Evolutionary conservation across 2,113 vertebrate genomes (phyloP).

Genomic region (Tympanuchus pallidicinctus): DNA sequence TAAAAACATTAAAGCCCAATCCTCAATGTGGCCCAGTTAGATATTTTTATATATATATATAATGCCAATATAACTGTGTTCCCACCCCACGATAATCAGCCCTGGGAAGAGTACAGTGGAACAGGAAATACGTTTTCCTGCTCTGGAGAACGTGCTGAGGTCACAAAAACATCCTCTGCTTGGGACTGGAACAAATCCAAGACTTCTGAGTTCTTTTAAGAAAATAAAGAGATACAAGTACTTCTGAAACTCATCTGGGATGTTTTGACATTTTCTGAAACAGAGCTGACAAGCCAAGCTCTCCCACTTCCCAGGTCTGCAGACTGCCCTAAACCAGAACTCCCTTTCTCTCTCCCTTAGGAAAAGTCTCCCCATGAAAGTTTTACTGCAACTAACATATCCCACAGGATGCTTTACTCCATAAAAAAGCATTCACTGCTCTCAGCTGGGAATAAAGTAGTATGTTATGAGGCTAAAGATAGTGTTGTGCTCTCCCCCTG

Average conservation of each 20-base stretch:
- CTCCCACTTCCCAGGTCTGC: accelerated
- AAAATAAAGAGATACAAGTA: neutral
- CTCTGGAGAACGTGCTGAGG: neutral
- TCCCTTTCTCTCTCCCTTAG: neutral
- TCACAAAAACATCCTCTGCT: conserved; percentile 34
- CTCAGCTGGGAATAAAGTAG: conserved; percentile 24
- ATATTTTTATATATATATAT: neutral
- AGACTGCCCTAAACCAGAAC: neutral
- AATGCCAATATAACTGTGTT: neutral
- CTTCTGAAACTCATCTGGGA: neutral
- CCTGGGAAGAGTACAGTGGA: neutral
- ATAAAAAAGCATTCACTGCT: neutral
- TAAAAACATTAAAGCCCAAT: neutral
- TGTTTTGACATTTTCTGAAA: neutral
- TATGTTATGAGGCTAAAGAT: conserved; percentile 5
- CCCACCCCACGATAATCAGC: neutral
- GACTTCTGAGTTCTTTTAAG: conserved; percentile 4
- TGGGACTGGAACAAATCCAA: neutral
- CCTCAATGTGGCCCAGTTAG: neutral
- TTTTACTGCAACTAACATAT: neutral
- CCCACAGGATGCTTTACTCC: conserved; percentile 11
- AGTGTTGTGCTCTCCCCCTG: neutral
- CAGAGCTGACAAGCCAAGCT: neutral
- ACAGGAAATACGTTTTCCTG: conserved; percentile 34
- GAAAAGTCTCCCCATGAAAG: neutral